Evolutionary conservation across 2,888 invertebrate genomes (phyloP).

Genomic region (Agrilus mali): DNA sequence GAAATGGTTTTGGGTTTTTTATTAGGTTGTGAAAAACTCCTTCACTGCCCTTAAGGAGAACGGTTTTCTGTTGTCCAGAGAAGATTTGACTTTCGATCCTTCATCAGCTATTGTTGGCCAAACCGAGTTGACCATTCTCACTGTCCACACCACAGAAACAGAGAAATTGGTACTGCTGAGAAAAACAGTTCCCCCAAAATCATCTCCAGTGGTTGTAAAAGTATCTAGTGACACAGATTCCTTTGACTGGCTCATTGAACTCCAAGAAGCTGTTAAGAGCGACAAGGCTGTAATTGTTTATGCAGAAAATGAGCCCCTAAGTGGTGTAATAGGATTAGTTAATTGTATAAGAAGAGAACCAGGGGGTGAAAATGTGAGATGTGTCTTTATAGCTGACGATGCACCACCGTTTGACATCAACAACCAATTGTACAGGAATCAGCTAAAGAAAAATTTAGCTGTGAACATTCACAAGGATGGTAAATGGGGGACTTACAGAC

Average conservation of each 20-base stretch:
- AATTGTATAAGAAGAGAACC: constrained; percentile 75
- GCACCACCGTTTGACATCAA: constrained; percentile 54
- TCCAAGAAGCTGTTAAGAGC: constrained; percentile 25
- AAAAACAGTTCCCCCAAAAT: constrained; percentile 36
- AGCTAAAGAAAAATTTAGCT: constrained; percentile 60
- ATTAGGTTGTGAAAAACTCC: constrained; percentile 19
- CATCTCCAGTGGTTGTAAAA: constrained; percentile 38
- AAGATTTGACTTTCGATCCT: constrained; percentile 38
- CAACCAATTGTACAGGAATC: constrained; percentile 50
- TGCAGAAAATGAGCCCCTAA: constrained; percentile 51
- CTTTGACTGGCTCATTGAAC: constrained; percentile 39
- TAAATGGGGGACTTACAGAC: constrained; percentile 60
- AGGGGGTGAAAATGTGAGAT: constrained; percentile 40
- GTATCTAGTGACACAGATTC: constrained; percentile 31
- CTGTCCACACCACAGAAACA: constrained; percentile 35
- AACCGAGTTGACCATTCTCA: constrained; percentile 37
- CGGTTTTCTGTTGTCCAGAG: constrained; percentile 49
- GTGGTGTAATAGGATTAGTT: constrained; percentile 76
- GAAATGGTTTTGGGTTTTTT: background rate
- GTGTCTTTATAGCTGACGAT: constrained; percentile 46
- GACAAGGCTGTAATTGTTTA: constrained; percentile 40
- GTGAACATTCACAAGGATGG: constrained; percentile 61
- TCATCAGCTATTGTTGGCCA: constrained; percentile 31
- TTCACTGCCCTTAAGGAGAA: constrained; percentile 40
- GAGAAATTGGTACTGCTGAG: constrained; percentile 44